A percentile compares a stretch with the other conserved stretches of the same genome.
These are phyloP conservation scores for Apodemus speciosus DNA, from an alignment of 2,113 vertebrate species.

Conservation along the genomic window DNA sequence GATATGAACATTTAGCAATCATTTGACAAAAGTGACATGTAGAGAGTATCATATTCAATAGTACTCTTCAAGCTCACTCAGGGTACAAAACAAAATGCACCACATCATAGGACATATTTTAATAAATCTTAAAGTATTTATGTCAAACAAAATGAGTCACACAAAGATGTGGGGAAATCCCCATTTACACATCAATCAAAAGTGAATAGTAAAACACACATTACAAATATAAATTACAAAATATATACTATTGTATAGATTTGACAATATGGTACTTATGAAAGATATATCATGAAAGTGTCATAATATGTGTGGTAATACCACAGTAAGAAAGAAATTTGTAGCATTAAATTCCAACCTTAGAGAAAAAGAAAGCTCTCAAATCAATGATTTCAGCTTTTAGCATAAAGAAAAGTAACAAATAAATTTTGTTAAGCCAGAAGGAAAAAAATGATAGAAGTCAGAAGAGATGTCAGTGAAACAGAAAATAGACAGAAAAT, in stretches of 20 bases:
- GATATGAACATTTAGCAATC: background rate
- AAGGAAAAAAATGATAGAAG: background rate
- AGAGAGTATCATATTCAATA: background rate
- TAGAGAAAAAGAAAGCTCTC: background rate
- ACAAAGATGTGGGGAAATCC: background rate
- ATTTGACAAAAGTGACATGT: background rate
- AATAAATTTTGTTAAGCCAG: background rate
- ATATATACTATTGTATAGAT: background rate
- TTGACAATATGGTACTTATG: background rate
- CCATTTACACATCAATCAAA: background rate
- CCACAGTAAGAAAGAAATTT: background rate
- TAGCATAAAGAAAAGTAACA: background rate
- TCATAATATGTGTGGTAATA: background rate
- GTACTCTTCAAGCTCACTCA: background rate
- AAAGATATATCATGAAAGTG: background rate
- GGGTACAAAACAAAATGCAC: background rate
- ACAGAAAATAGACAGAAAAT: background rate
- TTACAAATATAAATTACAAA: background rate
- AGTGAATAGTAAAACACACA: background rate
- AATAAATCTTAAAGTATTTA: background rate
- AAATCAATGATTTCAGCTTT: background rate
- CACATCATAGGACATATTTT: background rate
- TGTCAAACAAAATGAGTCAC: background rate
- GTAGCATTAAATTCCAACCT: background rate
- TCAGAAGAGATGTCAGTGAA: background rate